phyloP scores from a whole-genome alignment of 2,113 vertebrate genomes.

The Thomomys bottae region DNA sequence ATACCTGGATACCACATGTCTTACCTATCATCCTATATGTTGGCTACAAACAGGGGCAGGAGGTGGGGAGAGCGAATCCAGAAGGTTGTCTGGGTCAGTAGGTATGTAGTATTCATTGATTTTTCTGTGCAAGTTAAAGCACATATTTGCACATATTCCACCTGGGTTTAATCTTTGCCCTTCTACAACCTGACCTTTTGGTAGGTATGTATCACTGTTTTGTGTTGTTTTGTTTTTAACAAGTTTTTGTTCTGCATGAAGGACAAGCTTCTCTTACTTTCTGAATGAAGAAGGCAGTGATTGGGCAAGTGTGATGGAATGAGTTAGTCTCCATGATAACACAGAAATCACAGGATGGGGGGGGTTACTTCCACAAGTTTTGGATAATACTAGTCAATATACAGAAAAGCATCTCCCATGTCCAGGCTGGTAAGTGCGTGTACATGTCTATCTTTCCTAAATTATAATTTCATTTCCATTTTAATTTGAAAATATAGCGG shows the following conservation, averaged over 20 bases:
- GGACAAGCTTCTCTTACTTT: not conserved
- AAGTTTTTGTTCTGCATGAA: not conserved
- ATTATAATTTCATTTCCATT: not conserved
- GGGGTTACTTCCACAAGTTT: too few relatives aligned
- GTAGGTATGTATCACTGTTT: not conserved
- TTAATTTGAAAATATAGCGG: not conserved
- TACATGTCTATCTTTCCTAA: not conserved
- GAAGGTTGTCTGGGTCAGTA: not conserved
- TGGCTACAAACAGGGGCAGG: not conserved
- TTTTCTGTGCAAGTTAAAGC: not conserved
- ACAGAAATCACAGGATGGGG: not conserved
- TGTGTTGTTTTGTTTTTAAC: not conserved
- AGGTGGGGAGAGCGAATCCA: not conserved
- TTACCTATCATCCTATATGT: too few relatives aligned
- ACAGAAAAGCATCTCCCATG: not conserved
- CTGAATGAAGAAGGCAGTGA: not conserved
- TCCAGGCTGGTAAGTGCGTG: too few relatives aligned
- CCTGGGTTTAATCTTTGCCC: not conserved
- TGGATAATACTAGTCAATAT: not conserved
- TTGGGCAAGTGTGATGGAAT: not conserved
- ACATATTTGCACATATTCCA: not conserved
- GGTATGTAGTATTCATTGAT: not conserved
- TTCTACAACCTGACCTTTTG: not conserved
- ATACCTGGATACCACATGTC: not conserved
- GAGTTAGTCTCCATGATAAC: not conserved